phyloP scores from a whole-genome alignment of 2,113 vertebrate species.

The Syngnathus typhle region DNA sequence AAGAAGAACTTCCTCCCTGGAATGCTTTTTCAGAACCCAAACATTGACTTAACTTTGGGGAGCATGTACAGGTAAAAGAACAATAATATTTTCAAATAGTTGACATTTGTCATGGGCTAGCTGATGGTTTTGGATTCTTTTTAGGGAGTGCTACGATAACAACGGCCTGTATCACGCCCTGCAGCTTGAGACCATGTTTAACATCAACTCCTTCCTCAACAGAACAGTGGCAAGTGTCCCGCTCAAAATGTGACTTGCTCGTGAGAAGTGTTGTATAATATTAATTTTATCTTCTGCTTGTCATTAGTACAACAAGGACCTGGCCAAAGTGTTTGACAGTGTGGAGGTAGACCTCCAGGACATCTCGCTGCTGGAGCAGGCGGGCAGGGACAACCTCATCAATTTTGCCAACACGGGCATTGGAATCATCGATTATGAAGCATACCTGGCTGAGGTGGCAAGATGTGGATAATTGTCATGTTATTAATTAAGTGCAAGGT shows the following conservation, averaged over 20 bases:
- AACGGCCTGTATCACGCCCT: constrained; percentile 85
- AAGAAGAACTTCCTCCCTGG: constrained; percentile 87
- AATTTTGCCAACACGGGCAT: constrained; percentile 80
- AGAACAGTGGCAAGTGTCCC: constrained; percentile 73
- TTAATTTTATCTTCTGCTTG: neutral
- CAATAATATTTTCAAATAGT: too few relatives aligned
- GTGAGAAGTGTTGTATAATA: neutral
- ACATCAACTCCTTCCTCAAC: constrained; percentile 79
- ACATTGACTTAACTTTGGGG: constrained; percentile 79
- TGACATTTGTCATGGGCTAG: neutral
- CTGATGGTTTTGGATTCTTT: neutral
- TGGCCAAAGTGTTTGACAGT: constrained; percentile 72
- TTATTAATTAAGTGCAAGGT: neutral
- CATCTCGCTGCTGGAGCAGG: constrained; percentile 77
- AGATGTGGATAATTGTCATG: neutral
- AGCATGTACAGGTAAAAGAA: constrained; percentile 65
- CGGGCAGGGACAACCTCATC: constrained; percentile 78
- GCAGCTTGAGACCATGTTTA: constrained; percentile 81
- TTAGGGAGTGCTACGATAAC: constrained; percentile 85
- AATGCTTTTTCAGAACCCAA: constrained; percentile 77
- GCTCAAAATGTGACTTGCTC: neutral
- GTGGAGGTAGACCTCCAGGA: constrained; percentile 75
- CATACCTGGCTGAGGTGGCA: constrained; percentile 81
- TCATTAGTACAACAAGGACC: constrained; percentile 76
- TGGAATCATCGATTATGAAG: constrained; percentile 73